Evolutionary conservation across 2,888 invertebrate species (phyloP).

Genomic region (Gibbula magus): DNA sequence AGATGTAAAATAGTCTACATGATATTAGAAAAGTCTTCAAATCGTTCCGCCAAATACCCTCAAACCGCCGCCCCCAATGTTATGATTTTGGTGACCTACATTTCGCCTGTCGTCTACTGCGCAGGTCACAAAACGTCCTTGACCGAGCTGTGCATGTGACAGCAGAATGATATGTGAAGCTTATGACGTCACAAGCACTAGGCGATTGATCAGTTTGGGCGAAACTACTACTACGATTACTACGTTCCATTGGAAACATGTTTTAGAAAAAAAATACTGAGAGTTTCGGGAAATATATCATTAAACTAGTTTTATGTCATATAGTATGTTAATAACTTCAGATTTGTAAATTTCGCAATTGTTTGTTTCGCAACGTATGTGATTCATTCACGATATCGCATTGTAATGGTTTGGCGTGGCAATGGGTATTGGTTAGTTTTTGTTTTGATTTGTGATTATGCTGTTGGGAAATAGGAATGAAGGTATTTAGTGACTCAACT

Average conservation of each 20-base stretch:
- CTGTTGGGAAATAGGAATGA: not conserved
- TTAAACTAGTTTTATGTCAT: not conserved
- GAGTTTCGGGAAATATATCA: not conserved
- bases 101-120: not conserved
- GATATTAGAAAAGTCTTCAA: not conserved
- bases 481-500: not conserved
- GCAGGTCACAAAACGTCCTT: slow-evolving; percentile 10
- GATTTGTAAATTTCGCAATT: too few relatives aligned
- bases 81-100: not conserved
- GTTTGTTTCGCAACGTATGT: too few relatives aligned
- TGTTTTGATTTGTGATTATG: too few relatives aligned
- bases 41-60: not conserved
- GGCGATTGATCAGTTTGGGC: too few relatives aligned
- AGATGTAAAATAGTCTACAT: not conserved
- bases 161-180: not conserved
- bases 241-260: too few relatives aligned
- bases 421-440: too few relatives aligned
- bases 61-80: not conserved
- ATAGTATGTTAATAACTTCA: too few relatives aligned
- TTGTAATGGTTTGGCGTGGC: too few relatives aligned
- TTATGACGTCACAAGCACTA: not conserved
- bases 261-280: too few relatives aligned
- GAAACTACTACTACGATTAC: too few relatives aligned
- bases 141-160: slow-evolving; percentile 13
- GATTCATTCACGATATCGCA: too few relatives aligned